These are phyloP conservation scores for Caerostris darwini DNA, from an alignment of 1,140 invertebrate genomes.

Conservation along the genomic window DNA sequence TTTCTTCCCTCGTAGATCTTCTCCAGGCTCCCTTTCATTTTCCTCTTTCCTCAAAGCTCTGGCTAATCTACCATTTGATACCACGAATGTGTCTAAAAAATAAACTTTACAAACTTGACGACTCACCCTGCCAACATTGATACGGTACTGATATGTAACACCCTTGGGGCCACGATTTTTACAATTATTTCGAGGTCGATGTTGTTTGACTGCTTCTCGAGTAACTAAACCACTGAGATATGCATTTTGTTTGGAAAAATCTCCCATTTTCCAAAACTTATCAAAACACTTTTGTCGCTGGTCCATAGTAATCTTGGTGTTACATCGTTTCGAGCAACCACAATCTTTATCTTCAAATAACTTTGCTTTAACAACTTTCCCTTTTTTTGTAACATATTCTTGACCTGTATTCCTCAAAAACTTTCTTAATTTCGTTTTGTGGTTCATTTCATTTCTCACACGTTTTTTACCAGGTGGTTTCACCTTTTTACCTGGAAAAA, in stretches of 20 bases:
- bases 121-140: conserved; percentile 61
- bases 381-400: conserved; percentile 73
- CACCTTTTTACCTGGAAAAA: conserved; percentile 75
- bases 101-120: conserved; percentile 68
- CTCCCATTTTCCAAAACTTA: conserved; percentile 76
- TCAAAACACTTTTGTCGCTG: conserved; percentile 69
- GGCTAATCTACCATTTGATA: conserved; percentile 74
- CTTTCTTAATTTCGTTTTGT: conserved; percentile 76
- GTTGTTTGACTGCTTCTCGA: conserved; percentile 73
- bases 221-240: conserved; percentile 75
- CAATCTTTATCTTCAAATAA: conserved; percentile 74
- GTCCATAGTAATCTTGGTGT: conserved; percentile 56
- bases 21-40: conserved; percentile 69
- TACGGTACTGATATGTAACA: conserved; percentile 73
- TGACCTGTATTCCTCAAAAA: conserved; percentile 73
- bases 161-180: conserved; percentile 73
- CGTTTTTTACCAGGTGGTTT: conserved; percentile 75
- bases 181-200: conserved; percentile 63
- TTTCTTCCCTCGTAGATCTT: conserved; percentile 69
- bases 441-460: conserved; percentile 77
- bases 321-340: conserved; percentile 69
- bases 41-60: conserved; percentile 69
- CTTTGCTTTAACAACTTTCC: conserved; percentile 71
- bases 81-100: conserved; percentile 74
- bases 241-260: conserved; percentile 75